These are phyloP conservation scores for Cheirogaleus medius DNA, from an alignment of 2,113 vertebrate species.

Conservation along the genomic window DNA sequence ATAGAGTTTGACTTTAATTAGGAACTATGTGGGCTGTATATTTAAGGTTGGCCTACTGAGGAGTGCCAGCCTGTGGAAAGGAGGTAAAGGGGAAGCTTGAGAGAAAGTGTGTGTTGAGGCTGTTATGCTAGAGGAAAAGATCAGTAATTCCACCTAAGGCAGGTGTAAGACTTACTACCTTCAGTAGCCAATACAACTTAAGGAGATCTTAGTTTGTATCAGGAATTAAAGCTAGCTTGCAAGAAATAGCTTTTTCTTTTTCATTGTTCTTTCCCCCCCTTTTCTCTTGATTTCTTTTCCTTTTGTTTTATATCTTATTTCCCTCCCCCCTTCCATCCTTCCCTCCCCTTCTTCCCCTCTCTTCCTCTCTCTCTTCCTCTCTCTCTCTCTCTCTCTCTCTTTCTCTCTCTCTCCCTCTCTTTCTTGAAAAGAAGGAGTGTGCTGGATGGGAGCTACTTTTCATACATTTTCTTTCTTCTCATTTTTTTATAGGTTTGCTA, in stretches of 20 bases:
- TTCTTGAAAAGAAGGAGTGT: not conserved
- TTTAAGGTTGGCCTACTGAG: not conserved
- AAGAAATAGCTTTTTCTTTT: not conserved
- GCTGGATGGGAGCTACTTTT: not conserved
- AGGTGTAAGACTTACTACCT: not conserved
- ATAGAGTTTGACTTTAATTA: constrained; percentile 6
- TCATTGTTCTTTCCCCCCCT: not conserved
- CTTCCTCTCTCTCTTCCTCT: not conserved
- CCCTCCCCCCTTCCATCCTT: not conserved
- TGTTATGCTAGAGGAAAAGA: not conserved
- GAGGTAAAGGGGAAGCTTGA: not conserved
- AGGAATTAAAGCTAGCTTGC: not conserved
- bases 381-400: not conserved
- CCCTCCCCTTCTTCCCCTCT: not conserved
- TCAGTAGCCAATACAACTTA: not conserved
- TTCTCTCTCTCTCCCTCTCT: no score
- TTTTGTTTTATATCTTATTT: not conserved
- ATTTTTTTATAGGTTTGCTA: not conserved
- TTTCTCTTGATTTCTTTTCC: not conserved
- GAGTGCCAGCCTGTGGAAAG: not conserved
- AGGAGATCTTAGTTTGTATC: not conserved
- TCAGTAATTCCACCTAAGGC: not conserved
- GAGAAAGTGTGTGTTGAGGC: not conserved
- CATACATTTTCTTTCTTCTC: not conserved
- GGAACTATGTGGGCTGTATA: not conserved